Conservation (phyloP, 2,888 invertebrate species). For the Drosophila prolongata region DNA sequence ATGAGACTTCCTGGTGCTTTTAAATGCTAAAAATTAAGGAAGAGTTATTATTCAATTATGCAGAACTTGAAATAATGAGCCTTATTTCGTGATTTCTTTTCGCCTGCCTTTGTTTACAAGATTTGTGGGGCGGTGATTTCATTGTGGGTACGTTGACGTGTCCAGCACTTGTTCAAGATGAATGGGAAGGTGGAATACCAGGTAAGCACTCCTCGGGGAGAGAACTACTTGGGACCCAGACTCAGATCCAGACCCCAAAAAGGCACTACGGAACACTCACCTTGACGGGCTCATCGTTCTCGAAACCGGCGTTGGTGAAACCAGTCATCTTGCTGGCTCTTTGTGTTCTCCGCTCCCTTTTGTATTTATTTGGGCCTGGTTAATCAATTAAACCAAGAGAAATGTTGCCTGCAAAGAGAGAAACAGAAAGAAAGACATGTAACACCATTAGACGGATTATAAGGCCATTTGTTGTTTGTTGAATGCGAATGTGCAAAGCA, state of each 20-base stretch:
- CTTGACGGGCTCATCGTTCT: conserved; percentile 84
- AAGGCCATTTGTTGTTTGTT: background rate
- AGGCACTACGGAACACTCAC: conserved; percentile 64
- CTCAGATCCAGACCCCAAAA: background rate
- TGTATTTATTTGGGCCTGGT: conserved; percentile 31
- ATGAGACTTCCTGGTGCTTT: background rate
- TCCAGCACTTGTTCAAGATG: conserved; percentile 23
- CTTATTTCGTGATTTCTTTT: conserved; percentile 21
- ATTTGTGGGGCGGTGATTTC: conserved; percentile 24
- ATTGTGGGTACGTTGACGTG: conserved; percentile 43
- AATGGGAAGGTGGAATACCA: conserved; percentile 18
- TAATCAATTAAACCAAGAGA: conserved; percentile 38
- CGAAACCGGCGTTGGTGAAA: conserved; percentile 83
- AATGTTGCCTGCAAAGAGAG: conserved; percentile 32
- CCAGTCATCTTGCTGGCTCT: conserved; percentile 80
- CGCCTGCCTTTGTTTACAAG: conserved; percentile 20
- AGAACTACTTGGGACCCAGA: conserved; percentile 20
- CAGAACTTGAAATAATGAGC: conserved; percentile 20
- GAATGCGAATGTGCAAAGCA: background rate
- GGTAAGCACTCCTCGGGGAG: conserved; percentile 8
- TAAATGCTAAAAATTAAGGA: background rate
- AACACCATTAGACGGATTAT: conserved; percentile 25
- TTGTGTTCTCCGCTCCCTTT: conserved; percentile 17
- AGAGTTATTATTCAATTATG: conserved; percentile 2
- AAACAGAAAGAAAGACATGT: background rate